Evolutionary conservation across 2,113 vertebrate species (phyloP), one percentile per base, ranked within the genome.

Genomic region (Alouatta palliata): DNA sequence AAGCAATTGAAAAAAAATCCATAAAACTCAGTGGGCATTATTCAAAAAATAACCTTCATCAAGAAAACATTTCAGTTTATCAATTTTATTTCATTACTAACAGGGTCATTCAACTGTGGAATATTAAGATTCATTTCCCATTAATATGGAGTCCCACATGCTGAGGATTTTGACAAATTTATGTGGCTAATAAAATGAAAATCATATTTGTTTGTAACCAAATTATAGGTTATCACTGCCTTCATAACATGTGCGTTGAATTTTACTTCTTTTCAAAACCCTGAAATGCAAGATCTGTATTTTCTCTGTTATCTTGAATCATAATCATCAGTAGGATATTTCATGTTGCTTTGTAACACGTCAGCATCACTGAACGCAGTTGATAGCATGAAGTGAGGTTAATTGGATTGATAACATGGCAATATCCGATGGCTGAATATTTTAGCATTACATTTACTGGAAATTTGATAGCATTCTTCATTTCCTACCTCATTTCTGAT

Each of bases 331-430:
- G 27, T 8, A 20, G 83, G 58, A 68, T 56, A 68, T 61, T 92
- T 94, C 87, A 35, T 68, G 21, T 75, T 70, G 54, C 73, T 89
- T 37, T 81, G 71, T 37, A 90, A 56, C 73, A 54, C n/a, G 76
- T 43, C 66, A 25, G n/a, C 47, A 54, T 56, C 25, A 5, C n/a
- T 11, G 73, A 85, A 86, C 7, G 8, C 9, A 16, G 54, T 16
- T 25, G 75, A 93, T 80, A 82, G 76, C 88, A 73, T 9, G 56
- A 93, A 58, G 66, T 84, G 96, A 97, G 94, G 95, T 97, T 96
- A 97, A 97, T 85, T 97, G 96, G 88, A 95, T 94, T 93, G 96
- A 96, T 95, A 96, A 89, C 75, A 91, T 92, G 73, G 95, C 96
- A 97, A 77, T 95, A 96, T 95, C 90, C 79, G 97, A 91, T 94